Conservation (phyloP, 2,888 invertebrate species). For the Lasioglossum morio region DNA sequence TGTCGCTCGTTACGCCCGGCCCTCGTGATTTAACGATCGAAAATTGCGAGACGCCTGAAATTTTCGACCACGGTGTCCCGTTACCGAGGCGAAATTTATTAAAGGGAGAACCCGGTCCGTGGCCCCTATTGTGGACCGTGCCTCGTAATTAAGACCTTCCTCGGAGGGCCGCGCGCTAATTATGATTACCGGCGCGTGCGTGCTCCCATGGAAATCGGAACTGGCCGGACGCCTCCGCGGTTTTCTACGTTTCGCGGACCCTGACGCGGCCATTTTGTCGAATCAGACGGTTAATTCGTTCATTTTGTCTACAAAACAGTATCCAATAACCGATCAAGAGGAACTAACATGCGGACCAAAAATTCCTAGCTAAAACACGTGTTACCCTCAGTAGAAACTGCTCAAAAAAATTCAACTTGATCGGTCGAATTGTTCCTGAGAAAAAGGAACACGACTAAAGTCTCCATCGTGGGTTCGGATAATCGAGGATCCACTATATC, state of each 20-base stretch:
- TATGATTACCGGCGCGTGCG: slow-evolving; percentile 69
- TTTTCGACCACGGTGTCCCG: slow-evolving; percentile 60
- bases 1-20: slow-evolving; percentile 55
- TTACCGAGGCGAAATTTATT: slow-evolving; percentile 70
- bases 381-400: not conserved
- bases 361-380: not conserved
- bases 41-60: slow-evolving; percentile 63
- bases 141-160: slow-evolving; percentile 75
- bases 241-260: not conserved
- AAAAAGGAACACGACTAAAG: not conserved
- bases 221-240: not conserved
- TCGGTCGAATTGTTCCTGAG: not conserved
- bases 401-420: not conserved
- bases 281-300: too few species aligned
- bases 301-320: too few species aligned
- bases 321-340: too few species aligned
- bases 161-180: slow-evolving; percentile 69
- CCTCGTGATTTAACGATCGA: slow-evolving; percentile 62
- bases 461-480: not conserved
- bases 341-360: too few species aligned
- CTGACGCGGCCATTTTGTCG: not conserved
- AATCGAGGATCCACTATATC: not conserved
- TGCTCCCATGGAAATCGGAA: slow-evolving; percentile 22
- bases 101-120: slow-evolving; percentile 35
- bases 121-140: slow-evolving; percentile 64